Percentiles rank a stretch among this genome's conserved stretches.
These are phyloP conservation scores for Nebria brevicollis DNA, from an alignment of 2,888 invertebrate genomes.

Conservation along the genomic window DNA sequence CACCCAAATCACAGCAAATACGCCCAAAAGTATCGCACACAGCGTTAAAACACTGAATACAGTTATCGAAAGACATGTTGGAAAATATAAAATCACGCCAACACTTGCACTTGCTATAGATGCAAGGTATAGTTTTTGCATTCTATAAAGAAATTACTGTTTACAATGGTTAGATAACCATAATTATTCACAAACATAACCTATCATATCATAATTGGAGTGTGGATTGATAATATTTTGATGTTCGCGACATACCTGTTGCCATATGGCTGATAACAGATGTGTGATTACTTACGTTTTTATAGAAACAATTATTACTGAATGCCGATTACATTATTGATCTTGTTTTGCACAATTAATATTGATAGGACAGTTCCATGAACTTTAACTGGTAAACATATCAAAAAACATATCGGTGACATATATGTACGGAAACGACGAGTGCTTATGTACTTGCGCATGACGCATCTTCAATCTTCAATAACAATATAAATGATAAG, in stretches of 20 bases:
- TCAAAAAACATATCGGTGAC: conserved; percentile 33
- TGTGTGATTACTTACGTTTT: conserved; percentile 37
- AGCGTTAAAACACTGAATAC: conserved; percentile 54
- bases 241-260: conserved; percentile 36
- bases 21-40: conserved; percentile 58
- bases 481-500: background rate
- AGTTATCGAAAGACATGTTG: conserved; percentile 55
- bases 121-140: conserved; percentile 52
- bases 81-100: conserved; percentile 51
- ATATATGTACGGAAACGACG: conserved; percentile 25
- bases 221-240: conserved; percentile 25
- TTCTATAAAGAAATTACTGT: conserved; percentile 51
- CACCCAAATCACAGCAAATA: conserved; percentile 67
- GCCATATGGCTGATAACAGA: conserved; percentile 35
- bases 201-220: conserved; percentile 23
- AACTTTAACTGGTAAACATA: conserved; percentile 47
- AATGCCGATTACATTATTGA: conserved; percentile 45
- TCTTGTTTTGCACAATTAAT: conserved; percentile 42
- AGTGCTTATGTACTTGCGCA: conserved; percentile 44
- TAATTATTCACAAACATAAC: conserved; percentile 41
- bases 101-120: conserved; percentile 51
- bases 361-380: conserved; percentile 40
- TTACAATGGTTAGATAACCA: conserved; percentile 35
- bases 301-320: conserved; percentile 18
- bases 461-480: background rate